Evolutionary conservation across 2,888 invertebrate species (phyloP).

Genomic region (Spisula subtruncata): DNA sequence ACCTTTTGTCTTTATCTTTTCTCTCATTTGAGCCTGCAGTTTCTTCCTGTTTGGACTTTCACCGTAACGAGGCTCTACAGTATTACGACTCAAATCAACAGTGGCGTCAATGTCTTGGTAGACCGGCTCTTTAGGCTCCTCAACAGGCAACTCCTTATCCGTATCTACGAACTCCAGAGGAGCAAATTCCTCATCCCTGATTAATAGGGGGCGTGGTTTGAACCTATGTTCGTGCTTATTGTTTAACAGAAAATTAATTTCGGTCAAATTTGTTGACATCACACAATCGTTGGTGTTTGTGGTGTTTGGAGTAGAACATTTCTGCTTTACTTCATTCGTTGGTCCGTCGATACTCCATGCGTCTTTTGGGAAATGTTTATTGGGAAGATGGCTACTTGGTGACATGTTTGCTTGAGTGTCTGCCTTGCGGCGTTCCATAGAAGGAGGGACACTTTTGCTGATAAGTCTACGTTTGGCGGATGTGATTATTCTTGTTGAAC

Average conservation of each 20-base stretch:
- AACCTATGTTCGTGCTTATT: neutral
- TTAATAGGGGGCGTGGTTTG: neutral
- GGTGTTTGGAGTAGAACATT: neutral
- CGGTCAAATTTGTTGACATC: no score
- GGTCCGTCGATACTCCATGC: neutral
- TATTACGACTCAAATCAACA: conserved; percentile 41
- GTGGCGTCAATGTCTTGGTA: conserved; percentile 37
- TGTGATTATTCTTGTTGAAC: neutral
- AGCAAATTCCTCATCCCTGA: neutral
- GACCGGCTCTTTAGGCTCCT: neutral
- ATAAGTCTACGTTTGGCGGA: neutral
- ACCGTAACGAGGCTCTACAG: conserved; percentile 50
- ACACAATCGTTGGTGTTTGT: neutral
- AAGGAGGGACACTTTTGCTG: conserved; percentile 1
- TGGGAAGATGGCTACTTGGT: neutral
- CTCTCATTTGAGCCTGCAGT: conserved; percentile 29
- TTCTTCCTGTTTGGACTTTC: conserved; percentile 52
- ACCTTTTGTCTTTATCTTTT: conserved; percentile 56
- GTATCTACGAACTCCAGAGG: neutral
- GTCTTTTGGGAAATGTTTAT: neutral
- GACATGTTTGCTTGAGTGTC: neutral
- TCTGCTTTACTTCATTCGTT: neutral
- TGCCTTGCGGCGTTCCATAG: neutral
- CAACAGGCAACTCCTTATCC: neutral
- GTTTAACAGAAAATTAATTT: neutral